Evolutionary conservation across 2,888 invertebrate species (phyloP).

Genomic region (Craniophora ligustri): DNA sequence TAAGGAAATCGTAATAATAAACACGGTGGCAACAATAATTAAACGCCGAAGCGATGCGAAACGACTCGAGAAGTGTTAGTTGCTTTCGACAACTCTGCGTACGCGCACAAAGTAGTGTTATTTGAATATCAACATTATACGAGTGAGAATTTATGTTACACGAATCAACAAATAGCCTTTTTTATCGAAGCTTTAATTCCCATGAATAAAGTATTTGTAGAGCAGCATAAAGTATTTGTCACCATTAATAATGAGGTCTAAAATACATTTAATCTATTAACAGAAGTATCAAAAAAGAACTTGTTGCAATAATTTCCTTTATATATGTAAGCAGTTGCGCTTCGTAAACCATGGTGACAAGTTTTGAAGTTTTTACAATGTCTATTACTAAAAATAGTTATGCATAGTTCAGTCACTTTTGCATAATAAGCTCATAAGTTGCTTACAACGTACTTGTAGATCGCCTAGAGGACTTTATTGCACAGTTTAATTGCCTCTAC

Average conservation of each 20-base stretch:
- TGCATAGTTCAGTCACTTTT: conserved; percentile 39
- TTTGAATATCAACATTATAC: conserved; percentile 17
- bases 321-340: conserved; percentile 24
- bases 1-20: conserved; percentile 82
- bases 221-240: conserved; percentile 9
- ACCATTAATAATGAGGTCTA: conserved; percentile 8
- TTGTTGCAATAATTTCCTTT: conserved; percentile 18
- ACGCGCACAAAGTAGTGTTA: conserved; percentile 7
- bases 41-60: conserved; percentile 80
- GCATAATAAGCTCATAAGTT: conserved; percentile 39
- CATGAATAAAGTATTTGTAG: conserved; percentile 1
- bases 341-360: conserved; percentile 30
- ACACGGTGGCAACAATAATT: conserved; percentile 78
- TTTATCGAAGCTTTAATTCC: conserved; percentile 17
- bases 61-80: conserved; percentile 63
- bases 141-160: conserved; percentile 14
- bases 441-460: conserved; percentile 16
- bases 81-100: conserved; percentile 30
- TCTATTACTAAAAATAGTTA: conserved; percentile 32
- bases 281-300: conserved; percentile 15
- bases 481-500: conserved; percentile 19
- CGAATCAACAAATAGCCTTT: conserved; percentile 5
- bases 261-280: conserved; percentile 10
- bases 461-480: conserved; percentile 22
- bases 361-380: conserved; percentile 31